Base-by-base conservation (phyloP, 2,797 vertebrate species). In the Acipenser transmontanus region DNA sequence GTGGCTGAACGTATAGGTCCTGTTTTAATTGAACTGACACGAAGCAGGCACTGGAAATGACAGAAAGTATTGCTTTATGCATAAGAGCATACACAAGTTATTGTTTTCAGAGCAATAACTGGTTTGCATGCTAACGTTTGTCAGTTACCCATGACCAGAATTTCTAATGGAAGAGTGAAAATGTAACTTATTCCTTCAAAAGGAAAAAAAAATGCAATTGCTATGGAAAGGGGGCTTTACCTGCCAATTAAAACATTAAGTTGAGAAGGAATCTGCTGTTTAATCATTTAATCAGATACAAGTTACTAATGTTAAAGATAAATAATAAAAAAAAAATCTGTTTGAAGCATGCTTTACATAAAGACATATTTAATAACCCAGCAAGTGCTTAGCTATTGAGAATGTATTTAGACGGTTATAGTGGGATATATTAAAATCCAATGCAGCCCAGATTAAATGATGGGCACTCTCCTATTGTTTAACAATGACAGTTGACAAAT, bases 161-260 rank as follows among this genome's bases (percentile, higher is more conserved):
- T 34, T 34, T 34, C 34, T 34, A 34, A 34, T 34, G 34, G 34
- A 34, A 34, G 2, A 34, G 34, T 34, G 34, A 34, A 34, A 34
- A 34, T 34, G 4, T 34, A 8, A 57, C 6, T 6, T 57, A 57
- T 61, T 61, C 60, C 83, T 87, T 88, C 84, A 86, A 86, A 87
- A 85, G 84, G 4, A 34, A 34, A 34, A 2, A 34, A 4, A 85
- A 84, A 82, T 83, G 81, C 86, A 88, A 88, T 88, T 88, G 80
- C 84, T 70, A 73, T 68, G 81, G 86, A 83, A 86, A 85, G 80
- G 77, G 74, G 61, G 70, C 62, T 75, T 72, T 75, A 85, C 81
- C 81, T 84, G 85, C 87, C 87, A 89, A 89, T 76, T 74, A 79
- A 89, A 89, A 89, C 86, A 73, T 7, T 63, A 11, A 84, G 82